These are phyloP conservation scores for Gnatocerus cornutus DNA, from an alignment of 2,888 invertebrate species.

Conservation along the genomic window DNA sequence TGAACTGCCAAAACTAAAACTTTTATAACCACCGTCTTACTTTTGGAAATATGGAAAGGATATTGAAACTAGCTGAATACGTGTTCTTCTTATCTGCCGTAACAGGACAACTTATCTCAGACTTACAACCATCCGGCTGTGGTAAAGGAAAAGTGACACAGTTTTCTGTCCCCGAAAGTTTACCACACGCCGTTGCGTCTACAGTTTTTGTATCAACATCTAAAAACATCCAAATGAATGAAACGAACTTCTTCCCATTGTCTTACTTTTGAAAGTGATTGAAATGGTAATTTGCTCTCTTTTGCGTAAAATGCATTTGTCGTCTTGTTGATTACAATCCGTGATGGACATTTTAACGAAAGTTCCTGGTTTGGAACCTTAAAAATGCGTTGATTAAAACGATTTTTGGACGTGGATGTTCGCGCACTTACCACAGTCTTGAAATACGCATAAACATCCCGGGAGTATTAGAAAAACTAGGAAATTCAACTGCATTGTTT, in stretches of 20 bases:
- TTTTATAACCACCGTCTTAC: too few species aligned
- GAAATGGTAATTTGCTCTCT: neutral
- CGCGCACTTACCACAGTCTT: conserved; percentile 19
- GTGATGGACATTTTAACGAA: too few species aligned
- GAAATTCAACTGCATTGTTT: too few species aligned
- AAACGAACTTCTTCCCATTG: neutral
- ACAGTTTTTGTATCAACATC: conserved; percentile 10
- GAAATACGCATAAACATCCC: neutral
- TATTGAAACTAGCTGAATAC: neutral
- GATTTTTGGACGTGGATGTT: too few species aligned
- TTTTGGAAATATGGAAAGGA: neutral
- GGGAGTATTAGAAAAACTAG: too few species aligned
- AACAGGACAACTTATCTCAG: conserved; percentile 19
- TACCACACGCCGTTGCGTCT: conserved; percentile 6
- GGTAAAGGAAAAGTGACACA: conserved; percentile 15
- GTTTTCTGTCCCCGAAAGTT: neutral
- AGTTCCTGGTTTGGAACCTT: conserved; percentile 2
- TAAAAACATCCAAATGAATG: neutral
- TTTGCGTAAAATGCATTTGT: conserved; percentile 11
- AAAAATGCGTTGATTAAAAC: too few species aligned
- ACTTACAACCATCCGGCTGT: conserved; percentile 8
- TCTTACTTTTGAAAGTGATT: conserved; percentile 16
- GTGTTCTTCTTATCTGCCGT: neutral
- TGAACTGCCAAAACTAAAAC: too few species aligned
- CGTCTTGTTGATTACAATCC: neutral